Evolutionary conservation across 2,888 invertebrate genomes (phyloP), one percentile per base, ranked within the genome.

Genomic region (Brachypalpus laphriformis): DNA sequence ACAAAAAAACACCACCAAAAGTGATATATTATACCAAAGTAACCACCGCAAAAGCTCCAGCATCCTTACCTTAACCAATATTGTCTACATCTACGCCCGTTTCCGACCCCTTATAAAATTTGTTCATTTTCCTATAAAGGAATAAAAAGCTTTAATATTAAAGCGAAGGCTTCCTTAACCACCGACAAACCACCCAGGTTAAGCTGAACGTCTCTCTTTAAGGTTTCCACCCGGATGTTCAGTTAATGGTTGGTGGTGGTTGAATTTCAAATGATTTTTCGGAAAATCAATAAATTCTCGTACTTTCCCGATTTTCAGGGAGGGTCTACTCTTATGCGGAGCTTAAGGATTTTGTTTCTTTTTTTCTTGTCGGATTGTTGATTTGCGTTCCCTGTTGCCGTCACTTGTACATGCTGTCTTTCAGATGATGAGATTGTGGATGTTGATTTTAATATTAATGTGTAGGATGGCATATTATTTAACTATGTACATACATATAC

Each of bases 241-340:
- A 22, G 18, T 61, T 20, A 4, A 25, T 34, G 49, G 18, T 22
- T 37, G 72, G 31, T 66, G 56, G 78, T 45, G 70, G 71, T 61
- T 66, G 45, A 78, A 68, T 66, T 74, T 61, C 45, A 56, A 74
- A 56, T 65, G 28, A 37, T 68, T 74, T 61, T 57, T 68, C 25
- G 63, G 40, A 83, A 83, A 83, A 83, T 83, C 83, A 51, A 83
- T 83, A 80, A 68, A 68, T 74, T 74, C 49, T 61, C 45, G 45
- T 61, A 61, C 59, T 22, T 37, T 42, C 37, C 20, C 61, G 42
- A 54, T 65, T 71, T 66, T 77, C 11, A 42, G 63, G 51, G 71
- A 77, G 49, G 57, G 56, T 45, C 42, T 54, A 59, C 18, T 71
- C 34, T 40, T 22, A 42, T 40, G 65, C 25, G 37, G 37, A 59